A percentile compares a stretch with the other conserved stretches of the same genome.
These are phyloP conservation scores for Brachypodius melanocephalos DNA, from an alignment of 2,113 vertebrate species.

Conservation along the genomic window DNA sequence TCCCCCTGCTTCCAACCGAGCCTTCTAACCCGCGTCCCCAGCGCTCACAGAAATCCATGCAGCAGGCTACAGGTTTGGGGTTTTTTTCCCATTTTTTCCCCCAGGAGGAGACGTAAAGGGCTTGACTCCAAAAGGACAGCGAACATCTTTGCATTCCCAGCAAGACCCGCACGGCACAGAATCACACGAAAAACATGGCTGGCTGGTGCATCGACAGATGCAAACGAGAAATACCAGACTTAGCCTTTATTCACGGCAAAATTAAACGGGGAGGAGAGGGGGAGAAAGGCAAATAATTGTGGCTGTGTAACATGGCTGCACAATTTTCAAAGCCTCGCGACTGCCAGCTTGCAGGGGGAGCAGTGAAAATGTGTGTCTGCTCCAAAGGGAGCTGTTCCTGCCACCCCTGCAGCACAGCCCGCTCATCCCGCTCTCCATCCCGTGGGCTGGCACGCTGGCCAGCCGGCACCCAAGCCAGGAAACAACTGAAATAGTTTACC, in stretches of 20 bases:
- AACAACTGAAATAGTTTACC: conserved; percentile 53
- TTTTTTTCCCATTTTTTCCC: too few species aligned
- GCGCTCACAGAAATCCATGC: neutral
- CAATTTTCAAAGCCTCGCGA: conserved; percentile 14
- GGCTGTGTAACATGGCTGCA: conserved; percentile 60
- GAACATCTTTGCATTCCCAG: conserved; percentile 69
- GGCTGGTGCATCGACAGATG: conserved; percentile 73
- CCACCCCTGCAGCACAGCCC: neutral
- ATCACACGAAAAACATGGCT: conserved; percentile 80
- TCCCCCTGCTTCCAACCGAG: neutral
- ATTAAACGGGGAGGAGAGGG: neutral
- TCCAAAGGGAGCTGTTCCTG: conserved; percentile 25
- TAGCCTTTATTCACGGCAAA: conserved; percentile 51
- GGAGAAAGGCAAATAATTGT: conserved; percentile 18
- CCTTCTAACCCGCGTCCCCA: neutral
- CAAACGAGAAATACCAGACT: conserved; percentile 76
- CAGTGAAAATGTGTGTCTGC: neutral
- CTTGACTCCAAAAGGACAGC: conserved; percentile 57
- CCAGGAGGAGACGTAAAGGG: conserved; percentile 42
- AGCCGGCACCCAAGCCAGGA: neutral
- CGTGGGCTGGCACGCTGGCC: neutral
- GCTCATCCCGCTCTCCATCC: neutral
- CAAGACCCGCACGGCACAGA: conserved; percentile 63
- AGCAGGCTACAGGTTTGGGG: conserved; percentile 55
- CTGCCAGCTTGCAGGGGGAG: conserved; percentile 26